Base-by-base conservation (phyloP, 2,888 invertebrate genomes). In the Ochropleura leucogaster region DNA sequence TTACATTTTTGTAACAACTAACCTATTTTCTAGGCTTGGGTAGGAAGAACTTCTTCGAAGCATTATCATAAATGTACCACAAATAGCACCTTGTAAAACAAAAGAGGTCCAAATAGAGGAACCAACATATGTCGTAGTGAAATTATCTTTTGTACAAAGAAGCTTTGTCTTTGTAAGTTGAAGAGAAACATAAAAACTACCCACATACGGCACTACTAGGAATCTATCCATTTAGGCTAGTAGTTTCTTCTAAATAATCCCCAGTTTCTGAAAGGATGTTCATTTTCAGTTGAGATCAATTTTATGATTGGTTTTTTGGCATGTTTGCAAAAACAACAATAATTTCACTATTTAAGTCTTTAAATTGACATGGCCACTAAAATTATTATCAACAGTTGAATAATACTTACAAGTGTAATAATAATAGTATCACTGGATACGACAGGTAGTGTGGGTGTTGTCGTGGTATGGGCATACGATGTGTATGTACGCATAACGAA, bases 131-230 rank as follows among this genome's bases (percentile, higher is more conserved):
- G 64, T 76, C 65, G 69, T 74, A 79, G 68, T 68, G 46, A 49
- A 79, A 74, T 83, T 85, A 83, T 84, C 65, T 71, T 63, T 85
- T 62, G 68, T 44, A 51, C 71, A 59, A 73, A 82, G 55, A 70
- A 74, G 67, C 65, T 79, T 83, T 80, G 69, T 74, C 65, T 82
- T 69, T 46, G 63, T 63, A 20, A 10, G 60, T 63, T 51, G 10
- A 59, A 59, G 60, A 69, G 16, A 77, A 66, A 64, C 10, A 42
- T 42, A 62, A 18, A 72, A 72, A 59, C 63, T 72, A 30, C 70
- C 65, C 51, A 84, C 75, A 65, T 51, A 53, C 0, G 18, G 44
- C 46, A 42, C 79, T 64, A 53, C 30, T 18, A 42, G 10, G 20
- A 18, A 65, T 53, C 40, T 59, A 53, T 72, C 46, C 51, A 55